Evolutionary conservation across 2,888 invertebrate genomes (phyloP).

Genomic region (Lasioglossum leucozonium): DNA sequence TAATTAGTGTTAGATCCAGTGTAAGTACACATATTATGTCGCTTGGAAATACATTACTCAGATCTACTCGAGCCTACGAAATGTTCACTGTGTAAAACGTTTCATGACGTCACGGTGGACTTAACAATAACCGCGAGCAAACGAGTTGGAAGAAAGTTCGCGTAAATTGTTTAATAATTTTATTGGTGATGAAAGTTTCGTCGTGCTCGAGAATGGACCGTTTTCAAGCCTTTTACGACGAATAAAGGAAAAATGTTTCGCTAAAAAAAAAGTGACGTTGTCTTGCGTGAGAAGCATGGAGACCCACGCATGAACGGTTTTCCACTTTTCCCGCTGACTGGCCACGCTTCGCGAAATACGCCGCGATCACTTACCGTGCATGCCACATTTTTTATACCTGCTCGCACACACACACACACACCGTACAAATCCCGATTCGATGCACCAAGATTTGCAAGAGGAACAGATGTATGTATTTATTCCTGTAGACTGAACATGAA

Average conservation of each 20-base stretch:
- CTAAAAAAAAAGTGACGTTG: background rate
- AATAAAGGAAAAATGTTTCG: conserved; percentile 1
- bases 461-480: background rate
- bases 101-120: too few species aligned
- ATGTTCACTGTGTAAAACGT: background rate
- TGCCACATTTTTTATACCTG: conserved; percentile 45
- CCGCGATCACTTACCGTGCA: conserved; percentile 22
- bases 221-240: background rate
- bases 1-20: too few species aligned
- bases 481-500: background rate
- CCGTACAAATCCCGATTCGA: conserved; percentile 9
- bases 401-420: too few species aligned
- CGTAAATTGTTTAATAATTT: background rate
- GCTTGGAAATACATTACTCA: background rate
- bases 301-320: conserved; percentile 35
- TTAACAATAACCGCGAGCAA: background rate
- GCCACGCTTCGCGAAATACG: conserved; percentile 38
- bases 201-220: background rate
- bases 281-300: background rate
- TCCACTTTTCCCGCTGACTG: conserved; percentile 54
- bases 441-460: background rate
- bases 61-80: background rate
- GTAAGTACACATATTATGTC: background rate
- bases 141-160: background rate
- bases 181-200: background rate